Base-by-base conservation (phyloP, 1,140 invertebrate genomes). In the Bombus impatiens region DNA sequence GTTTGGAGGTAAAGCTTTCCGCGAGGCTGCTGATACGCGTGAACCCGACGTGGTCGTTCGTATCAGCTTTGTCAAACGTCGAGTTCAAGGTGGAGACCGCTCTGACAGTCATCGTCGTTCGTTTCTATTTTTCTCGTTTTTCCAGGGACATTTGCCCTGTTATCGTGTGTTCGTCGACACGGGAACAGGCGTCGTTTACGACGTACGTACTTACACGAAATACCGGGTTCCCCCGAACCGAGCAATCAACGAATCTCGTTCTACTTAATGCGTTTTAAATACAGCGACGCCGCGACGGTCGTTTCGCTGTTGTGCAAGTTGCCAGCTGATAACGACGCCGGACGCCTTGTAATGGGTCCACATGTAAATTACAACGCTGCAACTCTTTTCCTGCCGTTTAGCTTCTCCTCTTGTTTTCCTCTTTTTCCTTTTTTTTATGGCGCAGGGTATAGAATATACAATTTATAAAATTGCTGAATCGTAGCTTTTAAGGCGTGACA, bases 261-360 rank as follows among this genome's bases (percentile, higher is more conserved):
- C 72, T 44, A 53, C 59, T 83, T 83, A 75, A 83, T 83, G 81
- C 81, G 42, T 77, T 83, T 83, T 83, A 83, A 83, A 83, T 83
- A 83, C 57, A 53, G 32, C 74, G 40, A 47, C 32, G n/a, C 9
- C 18, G 47, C 47, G 47, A 22, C 59, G 59, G 59, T n/a, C 81
- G 72, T 76, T 67, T 40, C 59, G 42, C 32, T 47, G 72, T 75
- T 47, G 28, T 18, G 28, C 9, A 28, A n/a, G 40, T 75, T 44
- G 32, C 35, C 15, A 18, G 25, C 6, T 53, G 81, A 67, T 83
- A 83, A 77, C 81, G 74, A 53, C 35, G 40, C 32, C 42, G 59
- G 42, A 83, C 42, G 59, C 10, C 32, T 77, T 37, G 25, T 28
- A 53, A 74, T 47, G 81, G 57, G 42, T 44, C 25, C 32, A 76